These are phyloP conservation scores for Cerastoderma edule DNA, from an alignment of 2,888 invertebrate species.

Conservation along the genomic window DNA sequence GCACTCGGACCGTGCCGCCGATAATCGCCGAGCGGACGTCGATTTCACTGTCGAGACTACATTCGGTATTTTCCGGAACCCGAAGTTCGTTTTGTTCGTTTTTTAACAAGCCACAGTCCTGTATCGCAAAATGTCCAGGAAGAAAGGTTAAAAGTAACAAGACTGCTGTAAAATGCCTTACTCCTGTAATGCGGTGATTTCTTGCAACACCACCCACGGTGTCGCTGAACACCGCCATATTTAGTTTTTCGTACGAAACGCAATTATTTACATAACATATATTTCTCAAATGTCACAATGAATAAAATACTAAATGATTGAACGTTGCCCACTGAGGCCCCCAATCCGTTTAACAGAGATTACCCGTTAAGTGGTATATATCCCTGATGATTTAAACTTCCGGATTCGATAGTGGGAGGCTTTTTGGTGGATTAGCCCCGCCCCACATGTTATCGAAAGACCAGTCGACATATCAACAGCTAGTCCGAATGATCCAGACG, in stretches of 20 bases:
- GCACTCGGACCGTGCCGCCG: background rate
- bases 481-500: too few species aligned
- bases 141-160: background rate
- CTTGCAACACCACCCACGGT: background rate
- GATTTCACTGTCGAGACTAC: background rate
- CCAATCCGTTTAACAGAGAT: background rate
- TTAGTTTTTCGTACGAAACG: background rate
- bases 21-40: background rate
- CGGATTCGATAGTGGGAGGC: background rate
- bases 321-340: too few species aligned
- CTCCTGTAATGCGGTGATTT: too few species aligned
- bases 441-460: too few species aligned
- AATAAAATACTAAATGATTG: too few species aligned
- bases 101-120: background rate
- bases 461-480: too few species aligned
- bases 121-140: background rate
- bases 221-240: background rate
- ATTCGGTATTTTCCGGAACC: conserved; percentile 1
- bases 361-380: background rate
- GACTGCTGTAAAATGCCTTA: background rate
- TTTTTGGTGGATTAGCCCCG: too few species aligned
- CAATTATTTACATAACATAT: background rate
- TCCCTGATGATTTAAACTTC: conserved; percentile 3
- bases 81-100: background rate
- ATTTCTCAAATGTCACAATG: too few species aligned